A percentile compares a stretch with the other conserved stretches of the same genome.
Conservation (phyloP, 2,113 vertebrate species). For the Silurus asotus region DNA sequence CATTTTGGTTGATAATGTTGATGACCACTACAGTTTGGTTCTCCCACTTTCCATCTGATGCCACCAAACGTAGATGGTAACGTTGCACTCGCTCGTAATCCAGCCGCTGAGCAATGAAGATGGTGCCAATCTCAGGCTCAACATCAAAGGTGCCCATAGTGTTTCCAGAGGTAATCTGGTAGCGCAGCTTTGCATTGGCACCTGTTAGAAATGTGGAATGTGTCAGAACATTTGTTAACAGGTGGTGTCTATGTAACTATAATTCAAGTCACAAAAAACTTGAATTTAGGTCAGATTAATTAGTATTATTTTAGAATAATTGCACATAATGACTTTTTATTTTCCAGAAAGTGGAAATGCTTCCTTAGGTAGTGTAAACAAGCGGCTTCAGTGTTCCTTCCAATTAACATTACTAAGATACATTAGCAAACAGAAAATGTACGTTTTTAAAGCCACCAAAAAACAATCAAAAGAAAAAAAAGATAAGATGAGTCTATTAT, state of each 20-base stretch:
- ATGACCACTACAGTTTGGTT: conserved; percentile 81
- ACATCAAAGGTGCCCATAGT: conserved; percentile 82
- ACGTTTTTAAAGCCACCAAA: conserved; percentile 10
- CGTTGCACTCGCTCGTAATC: conserved; percentile 82
- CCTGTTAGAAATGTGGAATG: conserved; percentile 63
- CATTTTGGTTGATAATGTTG: conserved; percentile 80
- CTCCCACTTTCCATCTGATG: conserved; percentile 90
- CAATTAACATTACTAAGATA: not conserved
- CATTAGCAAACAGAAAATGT: not conserved
- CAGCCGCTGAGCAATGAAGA: conserved; percentile 81
- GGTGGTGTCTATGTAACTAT: not conserved
- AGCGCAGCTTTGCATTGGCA: conserved; percentile 82
- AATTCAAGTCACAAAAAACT: not conserved
- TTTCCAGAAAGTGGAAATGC: not conserved
- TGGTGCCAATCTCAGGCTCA: conserved; percentile 81
- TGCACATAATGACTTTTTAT: not conserved
- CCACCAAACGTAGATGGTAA: conserved; percentile 81
- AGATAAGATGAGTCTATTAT: not conserved
- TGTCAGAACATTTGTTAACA: not conserved
- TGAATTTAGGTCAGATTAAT: not conserved
- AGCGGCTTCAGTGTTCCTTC: not conserved
- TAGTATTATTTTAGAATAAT: not conserved
- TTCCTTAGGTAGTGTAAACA: not conserved
- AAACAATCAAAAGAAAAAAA: not conserved
- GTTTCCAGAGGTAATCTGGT: conserved; percentile 86